Conservation (phyloP, 2,797 vertebrate species). For the Carcharodon carcharias region DNA sequence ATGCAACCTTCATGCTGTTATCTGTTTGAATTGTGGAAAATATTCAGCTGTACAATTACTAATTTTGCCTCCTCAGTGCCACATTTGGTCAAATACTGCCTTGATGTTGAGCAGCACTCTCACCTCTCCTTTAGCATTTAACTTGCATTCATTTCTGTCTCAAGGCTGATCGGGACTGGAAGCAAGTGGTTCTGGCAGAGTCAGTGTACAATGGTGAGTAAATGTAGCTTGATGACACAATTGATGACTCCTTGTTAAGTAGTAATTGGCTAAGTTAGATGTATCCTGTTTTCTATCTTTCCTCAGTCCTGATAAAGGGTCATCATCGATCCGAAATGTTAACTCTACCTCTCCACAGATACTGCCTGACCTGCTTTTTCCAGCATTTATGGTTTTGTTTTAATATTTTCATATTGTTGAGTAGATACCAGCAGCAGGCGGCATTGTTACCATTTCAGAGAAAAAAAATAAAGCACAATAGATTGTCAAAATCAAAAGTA, state of each 20-base stretch:
- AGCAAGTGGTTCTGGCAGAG: background rate
- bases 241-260: background rate
- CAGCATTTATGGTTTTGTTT: background rate
- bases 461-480: background rate
- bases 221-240: background rate
- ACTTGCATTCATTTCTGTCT: background rate
- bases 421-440: background rate
- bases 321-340: background rate
- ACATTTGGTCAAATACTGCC: background rate
- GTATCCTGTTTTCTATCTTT: background rate
- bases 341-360: background rate
- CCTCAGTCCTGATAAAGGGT: background rate
- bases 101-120: background rate
- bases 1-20: background rate
- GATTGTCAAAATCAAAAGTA: background rate
- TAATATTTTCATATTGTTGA: background rate
- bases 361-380: background rate
- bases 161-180: background rate
- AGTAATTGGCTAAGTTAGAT: background rate
- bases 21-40: background rate
- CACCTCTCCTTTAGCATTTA: background rate
- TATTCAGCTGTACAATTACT: background rate
- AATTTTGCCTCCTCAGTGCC: background rate
- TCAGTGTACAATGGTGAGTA: background rate
- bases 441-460: background rate